Evolutionary conservation across 2,888 invertebrate species (phyloP).

Genomic region (Scaptomyza tumidula): DNA sequence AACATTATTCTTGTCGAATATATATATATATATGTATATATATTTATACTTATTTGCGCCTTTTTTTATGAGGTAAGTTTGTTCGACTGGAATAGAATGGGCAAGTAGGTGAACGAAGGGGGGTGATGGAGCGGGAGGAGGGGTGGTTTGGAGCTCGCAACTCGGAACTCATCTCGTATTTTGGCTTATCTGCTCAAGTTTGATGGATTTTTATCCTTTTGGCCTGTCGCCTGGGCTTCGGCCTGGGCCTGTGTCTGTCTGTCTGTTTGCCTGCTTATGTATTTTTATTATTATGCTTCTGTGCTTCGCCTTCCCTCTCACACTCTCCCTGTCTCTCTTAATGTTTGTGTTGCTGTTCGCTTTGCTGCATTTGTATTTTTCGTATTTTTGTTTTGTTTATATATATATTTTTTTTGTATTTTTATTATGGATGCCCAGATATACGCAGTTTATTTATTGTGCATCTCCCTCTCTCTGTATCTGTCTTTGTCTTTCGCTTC

Average conservation of each 20-base stretch:
- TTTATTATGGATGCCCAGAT: conserved; percentile 70
- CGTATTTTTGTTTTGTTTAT: conserved; percentile 3
- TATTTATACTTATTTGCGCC: conserved; percentile 47
- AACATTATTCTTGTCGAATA: conserved; percentile 55
- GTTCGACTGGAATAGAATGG: conserved; percentile 15
- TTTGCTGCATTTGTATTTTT: conserved; percentile 47
- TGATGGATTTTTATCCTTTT: conserved; percentile 79
- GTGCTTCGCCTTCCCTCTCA: neutral
- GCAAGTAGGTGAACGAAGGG: neutral
- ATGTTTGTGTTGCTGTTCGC: conserved; percentile 23
- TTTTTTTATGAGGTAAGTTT: conserved; percentile 67
- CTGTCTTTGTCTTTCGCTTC: conserved; percentile 3
- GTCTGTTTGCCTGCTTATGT: conserved; percentile 36
- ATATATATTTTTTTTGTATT: conserved; percentile 23
- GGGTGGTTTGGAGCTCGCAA: conserved; percentile 3
- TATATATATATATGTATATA: no score
- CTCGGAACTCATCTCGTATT: conserved; percentile 57
- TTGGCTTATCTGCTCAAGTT: conserved; percentile 78
- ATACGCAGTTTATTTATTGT: conserved; percentile 75
- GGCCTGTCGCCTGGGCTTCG: conserved; percentile 31
- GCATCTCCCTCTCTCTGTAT: conserved; percentile 12
- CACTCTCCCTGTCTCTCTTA: neutral
- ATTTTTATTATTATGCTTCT: conserved; percentile 51
- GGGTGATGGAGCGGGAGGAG: neutral
- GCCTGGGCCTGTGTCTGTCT: neutral